phyloP scores from a whole-genome alignment of 2,797 vertebrate genomes.

The Sebastes trivittatus region DNA sequence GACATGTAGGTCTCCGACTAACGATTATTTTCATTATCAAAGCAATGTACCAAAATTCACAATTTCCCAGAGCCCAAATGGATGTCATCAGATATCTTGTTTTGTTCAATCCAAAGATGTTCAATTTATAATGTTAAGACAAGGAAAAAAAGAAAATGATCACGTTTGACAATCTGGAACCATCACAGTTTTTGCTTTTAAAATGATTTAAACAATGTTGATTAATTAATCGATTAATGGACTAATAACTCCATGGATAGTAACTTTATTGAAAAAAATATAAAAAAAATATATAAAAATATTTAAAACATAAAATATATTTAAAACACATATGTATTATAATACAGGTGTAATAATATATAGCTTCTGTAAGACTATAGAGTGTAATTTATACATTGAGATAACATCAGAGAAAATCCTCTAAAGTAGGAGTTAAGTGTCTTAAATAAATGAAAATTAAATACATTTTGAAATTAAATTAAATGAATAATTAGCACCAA shows the following conservation, averaged over 20 bases:
- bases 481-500: neutral
- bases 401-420: neutral
- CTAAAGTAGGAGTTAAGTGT: neutral
- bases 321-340: neutral
- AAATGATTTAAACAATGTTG: neutral
- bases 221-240: neutral
- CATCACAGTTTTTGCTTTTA: neutral
- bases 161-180: neutral
- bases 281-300: too few relatives aligned
- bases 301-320: too few relatives aligned
- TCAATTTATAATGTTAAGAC: neutral
- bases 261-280: too few relatives aligned
- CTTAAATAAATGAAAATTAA: too few relatives aligned
- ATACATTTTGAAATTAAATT: neutral
- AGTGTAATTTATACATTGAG: neutral
- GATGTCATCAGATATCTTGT: neutral
- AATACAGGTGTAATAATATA: neutral
- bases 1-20: neutral
- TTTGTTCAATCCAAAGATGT: neutral
- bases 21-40: neutral
- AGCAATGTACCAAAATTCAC: neutral
- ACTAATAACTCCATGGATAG: too few relatives aligned
- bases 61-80: neutral
- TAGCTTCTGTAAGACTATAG: neutral
- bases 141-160: neutral